phyloP scores from a whole-genome alignment of 2,888 invertebrate genomes.

The Pyrrhia umbra region DNA sequence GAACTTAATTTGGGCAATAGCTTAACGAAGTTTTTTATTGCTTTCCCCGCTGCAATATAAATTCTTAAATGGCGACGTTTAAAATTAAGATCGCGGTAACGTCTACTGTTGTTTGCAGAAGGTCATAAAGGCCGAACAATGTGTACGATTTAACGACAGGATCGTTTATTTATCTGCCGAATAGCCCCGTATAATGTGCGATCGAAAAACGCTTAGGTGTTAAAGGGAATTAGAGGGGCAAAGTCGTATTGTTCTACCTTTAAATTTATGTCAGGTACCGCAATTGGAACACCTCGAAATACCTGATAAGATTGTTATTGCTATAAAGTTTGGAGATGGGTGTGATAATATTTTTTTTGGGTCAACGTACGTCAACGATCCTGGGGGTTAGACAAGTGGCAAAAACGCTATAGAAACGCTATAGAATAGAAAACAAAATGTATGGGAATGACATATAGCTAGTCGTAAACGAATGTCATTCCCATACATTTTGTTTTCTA shows the following conservation, averaged over 20 bases:
- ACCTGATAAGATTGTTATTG: conserved; percentile 57
- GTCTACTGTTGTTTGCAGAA: conserved; percentile 51
- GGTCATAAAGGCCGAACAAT: conserved; percentile 67
- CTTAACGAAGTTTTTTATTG: conserved; percentile 61
- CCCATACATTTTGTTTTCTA: too few relatives aligned
- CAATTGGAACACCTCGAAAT: conserved; percentile 38
- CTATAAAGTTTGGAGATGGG: conserved; percentile 21
- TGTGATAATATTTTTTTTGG: too few relatives aligned
- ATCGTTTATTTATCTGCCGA: conserved; percentile 70
- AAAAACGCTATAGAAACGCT: conserved; percentile 4
- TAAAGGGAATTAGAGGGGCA: conserved; percentile 69
- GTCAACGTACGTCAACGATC: too few relatives aligned
- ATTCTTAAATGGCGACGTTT: conserved; percentile 56
- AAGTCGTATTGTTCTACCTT: conserved; percentile 67
- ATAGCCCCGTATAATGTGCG: conserved; percentile 68
- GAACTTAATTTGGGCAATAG: conserved; percentile 63
- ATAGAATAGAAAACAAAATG: too few relatives aligned
- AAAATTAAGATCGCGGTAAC: conserved; percentile 53
- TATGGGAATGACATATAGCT: too few relatives aligned
- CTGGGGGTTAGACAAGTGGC: conserved; percentile 36
- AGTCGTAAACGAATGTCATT: too few relatives aligned
- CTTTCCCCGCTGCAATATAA: conserved; percentile 58
- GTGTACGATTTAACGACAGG: conserved; percentile 63
- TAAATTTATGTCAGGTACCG: conserved; percentile 69
- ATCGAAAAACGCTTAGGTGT: conserved; percentile 76